Percentiles rank a stretch among this genome's conserved stretches.
Conservation (phyloP, 1,140 invertebrate genomes). For the Hermetia illucens region DNA sequence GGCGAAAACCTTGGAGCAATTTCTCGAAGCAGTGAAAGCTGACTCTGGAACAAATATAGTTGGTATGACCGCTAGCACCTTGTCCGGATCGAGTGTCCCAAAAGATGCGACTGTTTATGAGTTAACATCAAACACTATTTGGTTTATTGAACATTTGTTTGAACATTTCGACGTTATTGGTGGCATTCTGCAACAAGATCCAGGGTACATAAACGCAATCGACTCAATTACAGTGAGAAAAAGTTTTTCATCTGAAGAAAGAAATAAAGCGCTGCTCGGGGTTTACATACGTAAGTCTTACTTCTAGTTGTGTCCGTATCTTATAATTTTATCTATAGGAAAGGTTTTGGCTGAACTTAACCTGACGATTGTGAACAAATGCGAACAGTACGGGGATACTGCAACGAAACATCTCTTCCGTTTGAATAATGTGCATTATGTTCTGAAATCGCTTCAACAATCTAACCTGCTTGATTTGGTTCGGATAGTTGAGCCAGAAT, state of each 20-base stretch:
- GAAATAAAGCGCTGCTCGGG: slow-evolving; percentile 50
- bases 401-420: slow-evolving; percentile 74
- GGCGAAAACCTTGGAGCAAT: slow-evolving; percentile 80
- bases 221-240: slow-evolving; percentile 34
- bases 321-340: slow-evolving; percentile 33
- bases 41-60: slow-evolving; percentile 64
- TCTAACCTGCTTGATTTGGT: slow-evolving; percentile 71
- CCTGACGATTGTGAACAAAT: slow-evolving; percentile 68
- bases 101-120: slow-evolving; percentile 95
- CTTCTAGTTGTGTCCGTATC: not conserved
- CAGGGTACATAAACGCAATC: slow-evolving; percentile 35
- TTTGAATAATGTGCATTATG: slow-evolving; percentile 87
- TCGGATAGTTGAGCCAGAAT: slow-evolving; percentile 62
- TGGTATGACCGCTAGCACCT: slow-evolving; percentile 19
- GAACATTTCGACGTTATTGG: slow-evolving; percentile 64
- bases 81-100: slow-evolving; percentile 37
- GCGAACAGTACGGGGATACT: slow-evolving; percentile 68
- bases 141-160: slow-evolving; percentile 72
- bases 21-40: slow-evolving; percentile 75
- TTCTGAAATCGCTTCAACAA: slow-evolving; percentile 74
- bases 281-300: slow-evolving; percentile 54
- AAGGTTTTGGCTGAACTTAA: slow-evolving; percentile 78
- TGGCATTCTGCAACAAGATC: slow-evolving; percentile 44
- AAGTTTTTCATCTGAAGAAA: slow-evolving; percentile 31
- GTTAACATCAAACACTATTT: slow-evolving; percentile 81